These are phyloP conservation scores for Cricetomys ansorgei DNA, from an alignment of 2,113 vertebrate genomes.

Conservation along the genomic window DNA sequence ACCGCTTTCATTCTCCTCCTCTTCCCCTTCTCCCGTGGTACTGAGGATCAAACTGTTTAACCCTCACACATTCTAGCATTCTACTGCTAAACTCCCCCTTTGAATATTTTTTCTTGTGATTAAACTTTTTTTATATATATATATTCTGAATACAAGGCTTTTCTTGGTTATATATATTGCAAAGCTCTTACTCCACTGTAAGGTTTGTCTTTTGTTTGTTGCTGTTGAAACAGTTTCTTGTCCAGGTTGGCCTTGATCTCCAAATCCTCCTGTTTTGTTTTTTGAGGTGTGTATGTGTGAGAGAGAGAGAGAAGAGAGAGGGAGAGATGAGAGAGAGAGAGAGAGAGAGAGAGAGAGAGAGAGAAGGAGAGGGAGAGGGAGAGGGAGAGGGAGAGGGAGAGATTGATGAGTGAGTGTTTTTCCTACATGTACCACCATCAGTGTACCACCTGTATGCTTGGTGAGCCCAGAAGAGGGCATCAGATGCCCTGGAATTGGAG, in stretches of 20 bases:
- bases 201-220: not conserved
- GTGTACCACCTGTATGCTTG: not conserved
- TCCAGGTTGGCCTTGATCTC: not conserved
- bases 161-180: not conserved
- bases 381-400: not conserved
- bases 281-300: not conserved
- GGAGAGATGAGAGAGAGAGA: not conserved
- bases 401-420: not conserved
- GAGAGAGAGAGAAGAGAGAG: not conserved
- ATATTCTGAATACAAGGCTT: not conserved
- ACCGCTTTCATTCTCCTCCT: not conserved
- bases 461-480: not conserved
- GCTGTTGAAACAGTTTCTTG: not conserved
- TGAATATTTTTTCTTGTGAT: constrained; percentile 3
- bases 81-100: not conserved
- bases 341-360: not conserved
- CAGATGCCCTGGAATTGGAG: not conserved
- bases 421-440: not conserved
- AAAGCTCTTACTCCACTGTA: not conserved
- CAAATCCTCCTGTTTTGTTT: not conserved
- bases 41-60: not conserved
- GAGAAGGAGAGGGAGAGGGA: not conserved
- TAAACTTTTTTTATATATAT: constrained; percentile 28
- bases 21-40: not conserved
- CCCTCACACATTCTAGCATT: not conserved